phyloP scores from a whole-genome alignment of 2,797 vertebrate species.

The Lycodopsis pacificus region DNA sequence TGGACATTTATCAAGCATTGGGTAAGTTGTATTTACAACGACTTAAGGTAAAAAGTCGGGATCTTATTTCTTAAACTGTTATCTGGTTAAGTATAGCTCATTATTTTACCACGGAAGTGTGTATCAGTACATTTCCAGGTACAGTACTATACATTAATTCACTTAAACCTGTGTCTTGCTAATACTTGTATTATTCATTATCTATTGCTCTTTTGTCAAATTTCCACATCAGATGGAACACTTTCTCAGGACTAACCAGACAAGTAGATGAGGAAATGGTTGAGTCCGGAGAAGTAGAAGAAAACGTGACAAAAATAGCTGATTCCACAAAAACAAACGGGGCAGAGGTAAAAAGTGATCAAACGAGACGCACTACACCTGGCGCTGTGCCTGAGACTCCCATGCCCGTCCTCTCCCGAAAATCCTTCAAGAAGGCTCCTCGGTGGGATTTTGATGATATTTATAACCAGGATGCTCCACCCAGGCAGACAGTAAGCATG shows the following conservation, averaged over 20 bases:
- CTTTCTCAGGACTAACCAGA: background rate
- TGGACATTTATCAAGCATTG: too few relatives aligned
- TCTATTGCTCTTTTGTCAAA: background rate
- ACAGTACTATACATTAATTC: background rate
- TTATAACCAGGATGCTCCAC: constrained; percentile 64
- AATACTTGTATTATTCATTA: background rate
- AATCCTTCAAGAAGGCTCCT: constrained; percentile 64
- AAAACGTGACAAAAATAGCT: rapidly evolving
- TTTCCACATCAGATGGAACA: constrained; percentile 18
- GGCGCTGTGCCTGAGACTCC: constrained; percentile 41
- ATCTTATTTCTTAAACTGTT: background rate
- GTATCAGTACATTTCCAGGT: background rate
- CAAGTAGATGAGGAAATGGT: rapidly evolving
- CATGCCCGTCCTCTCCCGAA: constrained; percentile 50
- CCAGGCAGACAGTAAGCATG: constrained; percentile 63
- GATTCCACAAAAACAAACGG: background rate
- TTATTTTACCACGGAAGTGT: background rate
- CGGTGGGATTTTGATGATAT: constrained; percentile 80
- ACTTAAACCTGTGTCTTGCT: background rate
- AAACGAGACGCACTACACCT: rapidly evolving
- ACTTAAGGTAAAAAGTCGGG: background rate
- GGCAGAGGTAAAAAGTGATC: background rate
- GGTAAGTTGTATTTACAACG: background rate
- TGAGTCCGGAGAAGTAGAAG: background rate
- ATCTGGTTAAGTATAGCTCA: background rate